Evolutionary conservation across 2,888 invertebrate genomes (phyloP).

Genomic region (Napeogenes inachia): DNA sequence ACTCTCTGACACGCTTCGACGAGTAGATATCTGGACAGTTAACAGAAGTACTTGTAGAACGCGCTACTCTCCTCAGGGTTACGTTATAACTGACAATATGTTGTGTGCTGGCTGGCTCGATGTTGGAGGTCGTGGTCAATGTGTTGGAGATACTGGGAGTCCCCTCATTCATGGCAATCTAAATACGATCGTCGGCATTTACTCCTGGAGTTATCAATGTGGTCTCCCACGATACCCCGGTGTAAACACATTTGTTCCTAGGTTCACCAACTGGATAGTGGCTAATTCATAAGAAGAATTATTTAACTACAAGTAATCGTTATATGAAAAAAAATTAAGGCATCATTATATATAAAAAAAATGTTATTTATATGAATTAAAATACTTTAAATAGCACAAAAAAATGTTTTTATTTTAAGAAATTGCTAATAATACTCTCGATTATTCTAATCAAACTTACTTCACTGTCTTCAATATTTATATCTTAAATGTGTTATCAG

Average conservation of each 20-base stretch:
- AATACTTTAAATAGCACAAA: too few relatives aligned
- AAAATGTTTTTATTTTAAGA: too few relatives aligned
- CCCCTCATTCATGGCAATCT: conserved; percentile 51
- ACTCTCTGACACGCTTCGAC: conserved; percentile 22
- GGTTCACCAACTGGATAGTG: conserved; percentile 38
- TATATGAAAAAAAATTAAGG: too few relatives aligned
- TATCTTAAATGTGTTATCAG: too few relatives aligned
- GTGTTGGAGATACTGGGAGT: conserved; percentile 56
- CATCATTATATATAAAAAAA: too few relatives aligned
- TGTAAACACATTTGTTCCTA: conserved; percentile 1
- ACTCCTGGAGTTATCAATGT: conserved; percentile 30
- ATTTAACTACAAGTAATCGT: too few relatives aligned
- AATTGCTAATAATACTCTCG: too few relatives aligned
- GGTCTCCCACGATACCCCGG: background rate
- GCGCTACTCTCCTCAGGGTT: conserved; percentile 36
- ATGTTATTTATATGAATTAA: too few relatives aligned
- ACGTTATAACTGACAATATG: conserved; percentile 46
- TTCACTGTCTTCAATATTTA: too few relatives aligned
- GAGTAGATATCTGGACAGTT: conserved; percentile 39
- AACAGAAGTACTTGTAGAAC: conserved; percentile 39
- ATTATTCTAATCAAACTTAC: too few relatives aligned
- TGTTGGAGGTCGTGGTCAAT: conserved; percentile 57
- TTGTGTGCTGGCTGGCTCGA: conserved; percentile 53
- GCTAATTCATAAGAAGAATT: conserved; percentile 31
- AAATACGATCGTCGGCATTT: conserved; percentile 28